These are phyloP conservation scores for Bucorvus abyssinicus DNA, from an alignment of 2,797 vertebrate species.

Conservation along the genomic window DNA sequence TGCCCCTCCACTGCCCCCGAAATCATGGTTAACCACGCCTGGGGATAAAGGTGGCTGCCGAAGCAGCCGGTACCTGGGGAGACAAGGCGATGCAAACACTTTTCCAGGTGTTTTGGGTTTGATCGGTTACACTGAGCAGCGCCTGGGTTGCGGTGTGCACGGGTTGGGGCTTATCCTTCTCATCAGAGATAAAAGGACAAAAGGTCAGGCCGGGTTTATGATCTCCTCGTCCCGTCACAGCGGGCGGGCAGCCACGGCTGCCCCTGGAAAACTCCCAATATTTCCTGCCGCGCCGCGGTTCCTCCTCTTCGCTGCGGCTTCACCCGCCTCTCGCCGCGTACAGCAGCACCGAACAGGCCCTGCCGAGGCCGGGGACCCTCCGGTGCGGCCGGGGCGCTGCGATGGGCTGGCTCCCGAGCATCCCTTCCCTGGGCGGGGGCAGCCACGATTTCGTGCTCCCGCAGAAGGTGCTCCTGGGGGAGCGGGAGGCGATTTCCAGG, in stretches of 20 bases:
- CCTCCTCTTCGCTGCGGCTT: background rate
- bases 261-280: background rate
- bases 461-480: background rate
- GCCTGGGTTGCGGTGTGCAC: background rate
- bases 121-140: background rate
- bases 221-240: background rate
- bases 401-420: too few relatives aligned
- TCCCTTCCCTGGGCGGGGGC: background rate
- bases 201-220: slow-evolving; percentile 29
- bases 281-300: background rate
- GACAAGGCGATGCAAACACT: background rate
- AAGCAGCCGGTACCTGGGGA: background rate
- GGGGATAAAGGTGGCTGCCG: background rate
- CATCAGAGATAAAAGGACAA: slow-evolving; percentile 59
- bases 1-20: background rate
- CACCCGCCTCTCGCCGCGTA: background rate
- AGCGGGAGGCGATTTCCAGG: background rate
- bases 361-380: background rate
- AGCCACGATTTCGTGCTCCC: accelerated
- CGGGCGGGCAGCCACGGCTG: background rate
- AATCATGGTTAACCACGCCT: background rate
- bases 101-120: background rate
- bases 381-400: background rate
- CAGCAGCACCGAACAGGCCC: background rate
- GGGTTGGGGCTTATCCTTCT: slow-evolving; percentile 10